Evolutionary conservation across 30 jellyfish, hydroid and myxozoan genomes (phyloP).

Genomic region (Pelagia noctiluca): DNA sequence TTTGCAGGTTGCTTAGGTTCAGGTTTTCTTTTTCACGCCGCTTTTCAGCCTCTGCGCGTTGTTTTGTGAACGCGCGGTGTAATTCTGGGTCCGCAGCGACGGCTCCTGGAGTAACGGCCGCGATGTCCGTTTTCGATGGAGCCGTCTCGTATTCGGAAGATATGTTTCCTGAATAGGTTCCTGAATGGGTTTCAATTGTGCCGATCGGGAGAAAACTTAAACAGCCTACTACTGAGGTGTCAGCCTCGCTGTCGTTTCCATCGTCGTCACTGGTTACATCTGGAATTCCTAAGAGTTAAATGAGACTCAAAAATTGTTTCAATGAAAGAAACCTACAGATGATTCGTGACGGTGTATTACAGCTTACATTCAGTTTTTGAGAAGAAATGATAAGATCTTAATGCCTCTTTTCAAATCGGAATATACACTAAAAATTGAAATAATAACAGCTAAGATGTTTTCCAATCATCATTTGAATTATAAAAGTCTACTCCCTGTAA

Average conservation of each 20-base stretch:
- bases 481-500: no score
- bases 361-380: no score
- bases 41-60: slow-evolving; percentile 69
- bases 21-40: slow-evolving; percentile 74
- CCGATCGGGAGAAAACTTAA: slow-evolving; percentile 50
- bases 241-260: slow-evolving; percentile 62
- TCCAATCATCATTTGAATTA: no score
- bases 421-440: no score
- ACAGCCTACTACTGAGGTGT: slow-evolving; percentile 53
- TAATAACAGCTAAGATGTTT: no score
- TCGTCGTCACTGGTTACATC: slow-evolving; percentile 71
- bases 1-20: slow-evolving; percentile 67
- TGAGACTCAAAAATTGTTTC: no score
- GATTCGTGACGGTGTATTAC: no score
- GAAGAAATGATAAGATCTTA: no score
- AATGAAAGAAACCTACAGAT: no score
- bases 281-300: no score
- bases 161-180: not conserved
- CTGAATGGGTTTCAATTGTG: slow-evolving; percentile 14
- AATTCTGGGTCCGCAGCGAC: slow-evolving; percentile 79
- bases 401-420: no score
- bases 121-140: slow-evolving; percentile 67
- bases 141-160: slow-evolving; percentile 25
- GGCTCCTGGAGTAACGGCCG: slow-evolving; percentile 83
- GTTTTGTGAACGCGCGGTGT: slow-evolving; percentile 69